Percentiles rank a stretch among this genome's conserved stretches.
Conservation (phyloP, 2,888 invertebrate species). For the Alentia gelatinosa region DNA sequence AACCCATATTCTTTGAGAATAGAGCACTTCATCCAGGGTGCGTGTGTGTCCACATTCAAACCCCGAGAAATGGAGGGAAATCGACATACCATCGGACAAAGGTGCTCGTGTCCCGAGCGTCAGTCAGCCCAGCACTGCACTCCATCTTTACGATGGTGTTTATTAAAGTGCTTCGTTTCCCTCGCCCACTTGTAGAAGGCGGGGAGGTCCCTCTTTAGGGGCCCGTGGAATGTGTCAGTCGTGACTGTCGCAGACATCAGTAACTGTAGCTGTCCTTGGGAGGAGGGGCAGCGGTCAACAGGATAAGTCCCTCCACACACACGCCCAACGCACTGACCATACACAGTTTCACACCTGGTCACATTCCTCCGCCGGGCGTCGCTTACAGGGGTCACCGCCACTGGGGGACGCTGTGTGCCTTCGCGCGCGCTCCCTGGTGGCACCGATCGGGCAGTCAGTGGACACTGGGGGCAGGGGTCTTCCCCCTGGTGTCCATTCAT, state of each 20-base stretch:
- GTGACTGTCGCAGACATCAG: neutral
- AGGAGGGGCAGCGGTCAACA: constrained; percentile 39
- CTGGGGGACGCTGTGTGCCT: too few species aligned
- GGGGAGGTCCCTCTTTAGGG: constrained; percentile 13
- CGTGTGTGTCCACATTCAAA: neutral
- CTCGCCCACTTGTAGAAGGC: neutral
- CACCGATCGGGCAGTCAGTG: neutral
- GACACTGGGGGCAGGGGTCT: neutral
- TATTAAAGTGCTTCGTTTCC: constrained; percentile 22
- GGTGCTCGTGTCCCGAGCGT: constrained; percentile 11
- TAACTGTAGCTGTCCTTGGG: constrained; percentile 35
- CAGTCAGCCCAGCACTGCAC: neutral
- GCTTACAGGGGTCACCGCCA: neutral
- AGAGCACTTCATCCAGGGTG: neutral
- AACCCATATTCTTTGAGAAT: neutral
- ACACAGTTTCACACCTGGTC: constrained; percentile 36
- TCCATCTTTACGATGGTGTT: neutral
- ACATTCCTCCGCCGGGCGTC: neutral
- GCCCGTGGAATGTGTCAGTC: neutral
- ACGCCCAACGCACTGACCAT: neutral
- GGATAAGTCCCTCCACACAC: neutral
- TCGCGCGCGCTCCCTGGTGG: constrained; percentile 12
- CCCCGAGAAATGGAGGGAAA: constrained; percentile 3
- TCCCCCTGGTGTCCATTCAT: constrained; percentile 2
- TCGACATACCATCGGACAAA: neutral